Base-by-base conservation (phyloP, 2,888 invertebrate species). In the Autographa pulchrina region DNA sequence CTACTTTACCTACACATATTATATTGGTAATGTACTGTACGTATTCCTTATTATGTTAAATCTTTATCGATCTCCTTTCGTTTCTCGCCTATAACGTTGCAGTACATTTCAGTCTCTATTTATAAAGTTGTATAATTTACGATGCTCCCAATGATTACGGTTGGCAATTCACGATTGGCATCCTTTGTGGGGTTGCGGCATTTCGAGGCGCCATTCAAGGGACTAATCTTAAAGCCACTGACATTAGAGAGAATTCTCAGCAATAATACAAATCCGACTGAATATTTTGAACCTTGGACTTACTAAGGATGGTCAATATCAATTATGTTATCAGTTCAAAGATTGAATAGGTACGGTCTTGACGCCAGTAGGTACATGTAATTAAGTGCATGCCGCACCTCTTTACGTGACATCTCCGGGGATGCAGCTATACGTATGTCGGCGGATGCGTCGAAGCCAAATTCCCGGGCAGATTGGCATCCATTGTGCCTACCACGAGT, bases 381-480 rank as follows among this genome's bases (percentile, higher is more conserved):
- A 85, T 85, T 74, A 81, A 81, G 77, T 72, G 65, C 72, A 85
- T 73, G 66, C 72, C 74, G 72, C 74, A 75, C 63, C 77, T 70
- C 76, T 75, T 63, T 64, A 58, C 64, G 79, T 70, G 76, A 74
- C 77, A 77, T 77, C 73, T 71, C 75, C 52, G 64, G 67, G 65
- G 72, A 70, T 65, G 63, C 48, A 66, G 67, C 43, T 63, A 67
- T 74, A 68, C 65, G 59, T 67, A 60, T 67, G 56, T 74, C 67
- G 56, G 48, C 78, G 81, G 84, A 88, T 88, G 91, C 90, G 90
- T 91, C 88, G 87, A 89, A 90, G 91, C 90, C 86, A 84, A 94
- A 94, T 93, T 93, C 94, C 89, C 88, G 87, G 87, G 84, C 85
- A 92, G 92, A 93, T 93, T 92, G 94, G 92, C 92, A 92, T 92